A percentile compares a stretch with the other conserved stretches of the same genome.
Conservation (phyloP, 2,888 invertebrate species). For the Leucophenga maculata region DNA sequence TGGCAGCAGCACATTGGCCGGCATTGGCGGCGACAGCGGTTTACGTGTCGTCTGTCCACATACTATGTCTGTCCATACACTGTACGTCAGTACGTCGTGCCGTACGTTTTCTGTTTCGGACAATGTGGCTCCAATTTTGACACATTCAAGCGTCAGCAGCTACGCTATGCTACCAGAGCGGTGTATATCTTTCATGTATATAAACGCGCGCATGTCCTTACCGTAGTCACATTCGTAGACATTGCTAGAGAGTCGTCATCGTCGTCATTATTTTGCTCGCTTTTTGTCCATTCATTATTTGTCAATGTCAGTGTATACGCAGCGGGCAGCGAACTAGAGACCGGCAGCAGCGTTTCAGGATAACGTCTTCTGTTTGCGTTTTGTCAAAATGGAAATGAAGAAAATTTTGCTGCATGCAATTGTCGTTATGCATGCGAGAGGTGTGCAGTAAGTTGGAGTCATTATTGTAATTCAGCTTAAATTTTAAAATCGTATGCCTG, state of each 20-base stretch:
- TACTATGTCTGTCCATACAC: constrained; percentile 24
- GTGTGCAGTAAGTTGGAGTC: not conserved
- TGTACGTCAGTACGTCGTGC: constrained; percentile 33
- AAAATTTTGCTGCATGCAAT: constrained; percentile 51
- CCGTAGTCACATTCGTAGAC: constrained; percentile 18
- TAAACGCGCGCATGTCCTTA: constrained; percentile 25
- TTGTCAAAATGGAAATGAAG: constrained; percentile 69
- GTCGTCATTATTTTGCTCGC: constrained; percentile 46
- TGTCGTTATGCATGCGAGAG: not conserved
- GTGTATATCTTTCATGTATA: constrained; percentile 6
- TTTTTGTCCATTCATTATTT: constrained; percentile 65
- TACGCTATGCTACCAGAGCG: not conserved
- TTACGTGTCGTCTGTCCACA: constrained; percentile 38
- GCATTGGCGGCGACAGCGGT: constrained; percentile 12
- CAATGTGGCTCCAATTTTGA: constrained; percentile 71
- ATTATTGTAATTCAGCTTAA: too few relatives aligned
- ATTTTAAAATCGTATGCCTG: too few relatives aligned
- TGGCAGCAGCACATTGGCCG: not conserved
- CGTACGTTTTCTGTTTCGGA: constrained; percentile 67
- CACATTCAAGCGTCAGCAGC: constrained; percentile 64
- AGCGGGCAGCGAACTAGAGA: constrained; percentile 52
- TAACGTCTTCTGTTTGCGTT: constrained; percentile 57
- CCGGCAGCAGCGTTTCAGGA: not conserved
- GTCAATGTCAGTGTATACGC: constrained; percentile 68
- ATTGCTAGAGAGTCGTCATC: constrained; percentile 26